Evolutionary conservation across 2,888 invertebrate genomes (phyloP), one percentile per base, ranked within the genome.

Genomic region (Willowsia nigromaculata): DNA sequence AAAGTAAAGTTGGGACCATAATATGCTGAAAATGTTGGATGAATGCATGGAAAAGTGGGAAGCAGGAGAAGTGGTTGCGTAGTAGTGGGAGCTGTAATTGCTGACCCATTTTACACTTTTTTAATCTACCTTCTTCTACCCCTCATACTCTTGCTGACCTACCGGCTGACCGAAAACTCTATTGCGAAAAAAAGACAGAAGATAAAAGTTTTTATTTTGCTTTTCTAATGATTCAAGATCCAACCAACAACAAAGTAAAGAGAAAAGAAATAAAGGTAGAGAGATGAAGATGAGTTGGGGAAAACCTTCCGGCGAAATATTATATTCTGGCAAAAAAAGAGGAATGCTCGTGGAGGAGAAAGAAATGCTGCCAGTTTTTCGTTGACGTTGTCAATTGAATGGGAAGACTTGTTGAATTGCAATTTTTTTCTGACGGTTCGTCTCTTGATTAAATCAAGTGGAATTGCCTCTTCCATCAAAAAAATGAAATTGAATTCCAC

Each of bases 381-480:
- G 30, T 59, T 13, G 30, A 30, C 27, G 30, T 30, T 59, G 59
- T 59, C 59, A 59, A 59, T 59, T 27, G 59, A 65, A 65, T 65
- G 37, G 37, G 65, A 3, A 65, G 37, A 65, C 65, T 65, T 65
- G 65, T 33, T 65, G 65, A 65, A 65, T 65, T 65, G 65, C 65
- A 65, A 37, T 65, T 65, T 37, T n/a, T 33, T 65, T 4, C 33
- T 65, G 65, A 37, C 5, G n/a, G 33, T n/a, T 25, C n/a, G n/a
- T 0, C 7, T n/a, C 18, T 18, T n/a, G 33, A 37, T 62, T 27
- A 62, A 22, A 53, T 53, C 22, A 18, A 62, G 62, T 30, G 13
- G 27, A 30, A 62, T 30, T n/a, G 33, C 62, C 30, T 13, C 27
- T 30, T 0, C 13, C 62, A 1, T 15, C 22, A 56, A 22, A 22